A percentile compares a stretch with the other conserved stretches of the same genome.
phyloP scores from a whole-genome alignment of 1,140 invertebrate species.

The Meteorus sp. region DNA sequence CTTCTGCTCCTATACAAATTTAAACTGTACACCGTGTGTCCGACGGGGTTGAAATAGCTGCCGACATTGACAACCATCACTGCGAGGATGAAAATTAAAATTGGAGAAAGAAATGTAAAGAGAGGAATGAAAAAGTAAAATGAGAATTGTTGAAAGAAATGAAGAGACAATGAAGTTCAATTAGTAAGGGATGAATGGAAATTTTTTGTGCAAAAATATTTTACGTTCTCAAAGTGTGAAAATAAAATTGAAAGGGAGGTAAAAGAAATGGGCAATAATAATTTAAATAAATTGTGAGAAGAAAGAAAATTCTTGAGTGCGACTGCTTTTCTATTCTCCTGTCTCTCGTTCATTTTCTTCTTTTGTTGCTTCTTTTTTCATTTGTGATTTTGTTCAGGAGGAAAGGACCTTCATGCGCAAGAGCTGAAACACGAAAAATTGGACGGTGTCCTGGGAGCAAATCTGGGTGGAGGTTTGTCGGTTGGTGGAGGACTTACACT shows the following conservation, averaged over 20 bases:
- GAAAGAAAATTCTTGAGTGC: too few species aligned
- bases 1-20: constrained; percentile 59
- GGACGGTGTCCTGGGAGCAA: constrained; percentile 55
- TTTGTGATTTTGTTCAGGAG: constrained; percentile 40
- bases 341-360: constrained; percentile 5
- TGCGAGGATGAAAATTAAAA: background rate
- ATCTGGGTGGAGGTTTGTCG: constrained; percentile 53
- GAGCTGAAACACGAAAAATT: constrained; percentile 59
- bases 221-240: too few species aligned
- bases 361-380: constrained; percentile 16
- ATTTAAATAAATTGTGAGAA: too few species aligned
- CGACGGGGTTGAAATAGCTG: background rate
- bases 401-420: constrained; percentile 54
- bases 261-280: too few species aligned
- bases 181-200: too few species aligned
- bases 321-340: too few species aligned
- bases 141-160: background rate
- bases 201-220: too few species aligned
- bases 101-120: too few species aligned
- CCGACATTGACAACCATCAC: background rate
- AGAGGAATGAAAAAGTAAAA: constrained; percentile 2
- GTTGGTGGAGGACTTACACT: constrained; percentile 52
- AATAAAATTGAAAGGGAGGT: too few species aligned
- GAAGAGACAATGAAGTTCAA: too few species aligned
- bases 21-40: constrained; percentile 49